Evolutionary conservation across 30 jellyfish, hydroid and myxozoan genomes (phyloP), one percentile per base, ranked within the genome.

Genomic region (Morbakka virulenta): DNA sequence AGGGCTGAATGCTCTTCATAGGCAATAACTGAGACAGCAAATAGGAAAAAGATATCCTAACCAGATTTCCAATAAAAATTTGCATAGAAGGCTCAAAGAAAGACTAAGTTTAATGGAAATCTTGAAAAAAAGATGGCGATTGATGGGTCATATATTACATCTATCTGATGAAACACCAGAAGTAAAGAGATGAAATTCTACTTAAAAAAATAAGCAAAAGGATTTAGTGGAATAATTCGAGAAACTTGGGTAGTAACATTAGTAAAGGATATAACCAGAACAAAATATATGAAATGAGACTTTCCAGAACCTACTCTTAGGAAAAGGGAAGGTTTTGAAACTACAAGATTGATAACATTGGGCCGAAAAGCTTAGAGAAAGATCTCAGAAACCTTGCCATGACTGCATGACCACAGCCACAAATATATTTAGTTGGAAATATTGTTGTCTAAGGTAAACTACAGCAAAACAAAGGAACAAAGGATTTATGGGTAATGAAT

Each of bases 131-230:
- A 65, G 89, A 67, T 66, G 82, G 76, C 82, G 71, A 31, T 35
- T 77, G 80, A 61, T 79, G 47, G 75, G 89, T 31, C 89, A 79
- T 52, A 50, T 66, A 41, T 35, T 65, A 48, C 75, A 82, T 64
- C 51, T 27, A 13, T 47, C 81, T 22, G 49, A 49, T 27, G 84
- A 66, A 3, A 79, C 89, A n/a, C n/a, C n/a, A n/a, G n/a, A n/a
- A n/a, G n/a, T n/a, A n/a, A 61, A 28, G 87, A 72, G 1, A 64
- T 62, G 80, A 77, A 28, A 31, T 57, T 75, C 76, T 75, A 75
- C 87, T 78, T 78, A 26, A 66, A 78, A 23, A 34, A 61, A 61
- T 61, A 76, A 61, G 77, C 31, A 34, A 61, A 61, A 32, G 22
- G 81, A 4, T 64, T 62, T 53, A 79, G 90, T 65, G 76, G 83